A percentile compares a stretch with the other conserved stretches of the same genome.
phyloP scores from a whole-genome alignment of 1,140 invertebrate genomes.

The Pristionchus pacificus region DNA sequence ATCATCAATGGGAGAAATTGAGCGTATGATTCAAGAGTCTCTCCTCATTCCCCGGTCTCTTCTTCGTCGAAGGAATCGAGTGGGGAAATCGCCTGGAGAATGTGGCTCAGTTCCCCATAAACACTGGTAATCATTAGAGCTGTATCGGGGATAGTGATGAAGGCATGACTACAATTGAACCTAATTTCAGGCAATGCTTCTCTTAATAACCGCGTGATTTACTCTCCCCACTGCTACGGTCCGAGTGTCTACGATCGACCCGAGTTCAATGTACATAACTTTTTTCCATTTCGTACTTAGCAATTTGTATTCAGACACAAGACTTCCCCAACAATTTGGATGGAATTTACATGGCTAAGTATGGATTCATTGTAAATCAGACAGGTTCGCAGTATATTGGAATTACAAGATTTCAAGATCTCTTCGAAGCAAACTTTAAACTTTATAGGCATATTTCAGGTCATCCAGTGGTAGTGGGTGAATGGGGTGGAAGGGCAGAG shows the following conservation, averaged over 20 bases:
- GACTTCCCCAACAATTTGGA: not conserved
- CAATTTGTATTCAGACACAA: not conserved
- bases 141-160: not conserved
- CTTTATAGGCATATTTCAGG: not conserved
- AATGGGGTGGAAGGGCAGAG: not conserved
- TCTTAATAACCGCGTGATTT: not conserved
- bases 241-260: not conserved
- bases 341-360: not conserved
- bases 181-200: not conserved
- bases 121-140: not conserved
- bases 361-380: not conserved
- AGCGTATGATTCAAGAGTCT: not conserved
- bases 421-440: not conserved
- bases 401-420: not conserved
- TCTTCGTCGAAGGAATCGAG: not conserved
- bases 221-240: not conserved
- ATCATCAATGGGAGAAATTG: too few relatives aligned
- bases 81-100: not conserved
- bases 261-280: not conserved
- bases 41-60: not conserved
- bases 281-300: not conserved
- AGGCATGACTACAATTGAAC: not conserved
- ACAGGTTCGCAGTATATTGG: not conserved
- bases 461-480: constrained; percentile 3
- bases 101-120: not conserved